Percentiles rank a stretch among this genome's conserved stretches.
Evolutionary conservation across 2,113 vertebrate species (phyloP).

Genomic region (Pachyramphus minor): DNA sequence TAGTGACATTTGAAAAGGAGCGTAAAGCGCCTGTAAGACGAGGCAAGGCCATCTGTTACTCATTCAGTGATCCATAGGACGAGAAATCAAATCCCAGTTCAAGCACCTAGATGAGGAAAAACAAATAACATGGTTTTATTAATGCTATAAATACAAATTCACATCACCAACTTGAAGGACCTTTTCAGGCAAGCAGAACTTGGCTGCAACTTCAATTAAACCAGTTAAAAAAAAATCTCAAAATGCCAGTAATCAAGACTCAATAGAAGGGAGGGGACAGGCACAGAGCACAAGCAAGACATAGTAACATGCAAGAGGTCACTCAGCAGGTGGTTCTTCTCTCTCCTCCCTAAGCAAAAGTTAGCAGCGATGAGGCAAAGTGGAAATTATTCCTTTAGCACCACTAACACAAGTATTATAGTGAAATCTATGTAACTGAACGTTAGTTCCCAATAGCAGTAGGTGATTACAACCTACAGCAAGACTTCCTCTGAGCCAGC

Average conservation of each 20-base stretch:
- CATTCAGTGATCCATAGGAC: slow-evolving; percentile 71
- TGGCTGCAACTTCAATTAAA: neutral
- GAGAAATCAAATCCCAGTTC: slow-evolving; percentile 59
- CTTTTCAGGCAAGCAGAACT: neutral
- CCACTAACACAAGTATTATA: neutral
- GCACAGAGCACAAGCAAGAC: neutral
- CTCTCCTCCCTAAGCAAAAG: neutral
- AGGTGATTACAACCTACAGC: neutral
- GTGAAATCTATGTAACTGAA: slow-evolving; percentile 5
- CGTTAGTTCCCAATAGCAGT: neutral
- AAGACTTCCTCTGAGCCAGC: neutral
- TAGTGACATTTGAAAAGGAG: slow-evolving; percentile 95
- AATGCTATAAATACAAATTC: neutral
- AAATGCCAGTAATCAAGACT: neutral
- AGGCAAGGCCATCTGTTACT: slow-evolving; percentile 87
- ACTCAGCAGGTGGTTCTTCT: neutral
- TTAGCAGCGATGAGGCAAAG: neutral
- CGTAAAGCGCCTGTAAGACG: slow-evolving; percentile 92
- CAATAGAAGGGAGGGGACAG: neutral
- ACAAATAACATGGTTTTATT: slow-evolving; percentile 26
- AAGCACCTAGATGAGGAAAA: slow-evolving; percentile 60
- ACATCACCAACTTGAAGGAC: neutral
- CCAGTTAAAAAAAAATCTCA: neutral
- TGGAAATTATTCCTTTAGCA: neutral
- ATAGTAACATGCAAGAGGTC: neutral